Percentiles rank a stretch among this genome's conserved stretches.
Evolutionary conservation across 1,140 invertebrate species (phyloP).

Genomic region (Acromyrmex echinatior): DNA sequence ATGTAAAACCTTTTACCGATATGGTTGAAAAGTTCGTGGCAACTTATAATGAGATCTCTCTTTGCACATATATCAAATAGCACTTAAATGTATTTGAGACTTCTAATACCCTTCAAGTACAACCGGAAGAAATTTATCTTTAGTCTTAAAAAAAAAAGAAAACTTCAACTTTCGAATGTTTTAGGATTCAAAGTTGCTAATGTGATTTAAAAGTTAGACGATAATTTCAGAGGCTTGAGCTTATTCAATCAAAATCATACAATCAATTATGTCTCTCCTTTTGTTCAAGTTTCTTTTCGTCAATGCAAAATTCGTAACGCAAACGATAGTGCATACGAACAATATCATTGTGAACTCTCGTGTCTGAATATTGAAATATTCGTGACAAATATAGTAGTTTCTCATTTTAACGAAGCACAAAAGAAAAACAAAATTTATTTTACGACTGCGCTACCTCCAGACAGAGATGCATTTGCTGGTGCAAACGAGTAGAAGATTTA

Average conservation of each 20-base stretch:
- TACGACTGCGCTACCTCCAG: neutral
- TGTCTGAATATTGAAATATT: slow-evolving; percentile 1
- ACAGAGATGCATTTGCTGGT: slow-evolving; percentile 48
- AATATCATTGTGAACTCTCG: neutral
- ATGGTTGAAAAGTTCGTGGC: slow-evolving; percentile 30
- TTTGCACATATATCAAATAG: slow-evolving; percentile 25
- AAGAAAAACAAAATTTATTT: slow-evolving; percentile 64
- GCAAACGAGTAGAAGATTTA: slow-evolving; percentile 30
- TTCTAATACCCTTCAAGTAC: slow-evolving; percentile 11
- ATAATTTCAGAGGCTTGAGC: neutral
- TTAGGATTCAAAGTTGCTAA: slow-evolving; percentile 16
- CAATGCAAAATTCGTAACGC: neutral
- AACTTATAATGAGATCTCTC: slow-evolving; percentile 59
- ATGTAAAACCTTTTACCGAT: slow-evolving; percentile 8
- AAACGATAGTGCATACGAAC: neutral
- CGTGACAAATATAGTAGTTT: neutral
- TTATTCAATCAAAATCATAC: neutral
- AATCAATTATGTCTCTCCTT: neutral
- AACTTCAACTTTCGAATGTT: neutral
- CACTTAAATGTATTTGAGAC: slow-evolving; percentile 36
- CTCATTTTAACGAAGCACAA: slow-evolving; percentile 37
- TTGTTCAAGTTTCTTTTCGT: neutral
- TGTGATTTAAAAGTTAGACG: slow-evolving; percentile 9
- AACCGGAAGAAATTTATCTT: slow-evolving; percentile 35
- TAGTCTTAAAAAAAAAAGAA: neutral